A percentile compares a stretch with the other conserved stretches of the same genome.
These are phyloP conservation scores for Trinectes maculatus DNA, from an alignment of 2,113 vertebrate genomes.

Conservation along the genomic window DNA sequence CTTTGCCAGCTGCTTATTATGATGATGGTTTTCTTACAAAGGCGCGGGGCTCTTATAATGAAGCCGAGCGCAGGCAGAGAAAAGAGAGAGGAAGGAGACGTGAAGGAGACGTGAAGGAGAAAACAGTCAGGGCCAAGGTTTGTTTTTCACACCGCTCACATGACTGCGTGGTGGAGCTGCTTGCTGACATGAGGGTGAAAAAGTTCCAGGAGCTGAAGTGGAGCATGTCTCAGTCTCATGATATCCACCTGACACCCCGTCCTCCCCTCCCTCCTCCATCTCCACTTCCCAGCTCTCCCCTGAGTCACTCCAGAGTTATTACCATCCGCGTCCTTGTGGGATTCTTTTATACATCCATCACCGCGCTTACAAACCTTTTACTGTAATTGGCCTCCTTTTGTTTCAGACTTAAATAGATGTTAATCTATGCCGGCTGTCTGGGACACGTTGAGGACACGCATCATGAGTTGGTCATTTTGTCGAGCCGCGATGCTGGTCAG, in stretches of 20 bases:
- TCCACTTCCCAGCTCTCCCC: slow-evolving; percentile 45
- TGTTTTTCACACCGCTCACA: slow-evolving; percentile 62
- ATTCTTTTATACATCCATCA: slow-evolving; percentile 68
- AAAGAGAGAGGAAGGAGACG: background rate
- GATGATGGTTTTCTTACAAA: slow-evolving; percentile 24
- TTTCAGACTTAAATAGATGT: slow-evolving; percentile 70
- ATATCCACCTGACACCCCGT: slow-evolving; percentile 78
- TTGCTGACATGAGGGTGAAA: slow-evolving; percentile 57
- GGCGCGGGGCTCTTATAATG: slow-evolving; percentile 31
- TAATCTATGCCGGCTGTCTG: slow-evolving; percentile 63
- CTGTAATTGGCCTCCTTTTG: slow-evolving; percentile 62
- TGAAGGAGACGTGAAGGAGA: background rate
- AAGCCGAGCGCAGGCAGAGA: slow-evolving; percentile 5
- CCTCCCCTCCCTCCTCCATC: slow-evolving; percentile 18
- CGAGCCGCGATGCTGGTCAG: slow-evolving; percentile 32
- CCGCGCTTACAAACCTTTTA: slow-evolving; percentile 59
- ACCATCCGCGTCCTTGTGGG: slow-evolving; percentile 50
- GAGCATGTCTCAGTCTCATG: slow-evolving; percentile 77
- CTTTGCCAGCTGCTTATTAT: slow-evolving; percentile 43
- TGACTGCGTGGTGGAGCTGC: slow-evolving; percentile 41
- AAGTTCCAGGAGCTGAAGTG: slow-evolving; percentile 66
- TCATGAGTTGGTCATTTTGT: slow-evolving; percentile 56
- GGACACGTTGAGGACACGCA: slow-evolving; percentile 60
- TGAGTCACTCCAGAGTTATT: slow-evolving; percentile 63
- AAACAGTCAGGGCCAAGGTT: slow-evolving; percentile 30